A percentile compares a stretch with the other conserved stretches of the same genome.
These are phyloP conservation scores for Chaetura pelagica DNA, from an alignment of 2,113 vertebrate genomes.

Conservation along the genomic window DNA sequence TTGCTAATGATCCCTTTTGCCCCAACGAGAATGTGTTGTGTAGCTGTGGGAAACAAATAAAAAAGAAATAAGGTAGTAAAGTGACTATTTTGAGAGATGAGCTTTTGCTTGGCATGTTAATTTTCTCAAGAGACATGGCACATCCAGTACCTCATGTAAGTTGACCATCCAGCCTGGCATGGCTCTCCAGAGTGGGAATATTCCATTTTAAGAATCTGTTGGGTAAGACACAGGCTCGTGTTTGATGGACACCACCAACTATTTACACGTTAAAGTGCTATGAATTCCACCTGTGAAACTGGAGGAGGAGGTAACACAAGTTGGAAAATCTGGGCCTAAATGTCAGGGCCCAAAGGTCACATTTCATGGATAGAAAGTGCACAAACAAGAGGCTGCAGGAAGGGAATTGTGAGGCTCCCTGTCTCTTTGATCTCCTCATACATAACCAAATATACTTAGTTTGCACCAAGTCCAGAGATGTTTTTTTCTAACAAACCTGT, in stretches of 20 bases:
- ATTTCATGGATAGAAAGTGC: slow-evolving; percentile 5
- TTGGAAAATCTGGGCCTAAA: slow-evolving; percentile 47
- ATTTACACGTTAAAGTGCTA: slow-evolving; percentile 11
- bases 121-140: background rate
- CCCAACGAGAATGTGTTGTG: slow-evolving; percentile 26
- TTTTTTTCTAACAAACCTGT: background rate
- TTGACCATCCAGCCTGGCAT: slow-evolving; percentile 12
- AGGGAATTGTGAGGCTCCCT: background rate
- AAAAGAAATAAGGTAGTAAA: slow-evolving; percentile 22
- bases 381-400: background rate
- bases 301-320: slow-evolving; percentile 51
- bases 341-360: slow-evolving; percentile 60
- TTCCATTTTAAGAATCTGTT: slow-evolving; percentile 47
- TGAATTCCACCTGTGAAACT: slow-evolving; percentile 63
- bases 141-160: background rate
- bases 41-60: slow-evolving; percentile 28
- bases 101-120: background rate
- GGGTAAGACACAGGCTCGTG: background rate
- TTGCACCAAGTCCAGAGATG: background rate
- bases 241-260: slow-evolving; percentile 11
- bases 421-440: background rate
- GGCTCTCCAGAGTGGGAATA: background rate
- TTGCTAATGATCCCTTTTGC: slow-evolving; percentile 7
- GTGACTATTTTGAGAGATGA: slow-evolving; percentile 51
- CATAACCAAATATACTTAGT: background rate